Evolutionary conservation across 2,888 invertebrate species (phyloP), one percentile per base, ranked within the genome.

Genomic region (Polydrusus tereticollis): DNA sequence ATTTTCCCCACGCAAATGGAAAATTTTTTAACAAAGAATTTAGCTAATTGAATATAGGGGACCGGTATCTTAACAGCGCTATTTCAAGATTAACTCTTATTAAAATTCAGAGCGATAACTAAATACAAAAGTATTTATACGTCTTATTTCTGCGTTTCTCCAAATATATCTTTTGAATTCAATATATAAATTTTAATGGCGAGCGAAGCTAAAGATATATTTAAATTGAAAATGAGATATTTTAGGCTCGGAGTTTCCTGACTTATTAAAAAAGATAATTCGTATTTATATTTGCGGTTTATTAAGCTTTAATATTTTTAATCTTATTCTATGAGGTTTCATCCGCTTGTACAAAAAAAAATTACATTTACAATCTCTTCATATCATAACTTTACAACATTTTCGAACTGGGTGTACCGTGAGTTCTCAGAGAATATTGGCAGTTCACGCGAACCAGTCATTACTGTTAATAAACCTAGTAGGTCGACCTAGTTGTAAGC

Each of bases 71-170:
- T 58, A 58, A 20, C 18, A 58, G 58, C 36, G n/a, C 21, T 41
- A 58, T 58, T 58, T 58, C n/a, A 58, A 41, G 38, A 21, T 58
- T 21, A 26, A 58, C 18, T 41, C 14, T 36, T 58, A 58, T 58
- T 58, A 58, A 58, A 36, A 36, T 58, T 58, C 38, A 18, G 23
- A 3, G 18, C 36, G 58, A 58, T 58, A 36, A 58, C 58, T 5
- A 38, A 58, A 36, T 26, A 58, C 36, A 58, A 36, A 36, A n/a
- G 38, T 58, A 14, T 29, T 29, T 29, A 14, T 38, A n/a, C n/a
- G 16, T 5, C 52, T 26, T 52, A 23, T n/a, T 52, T 52, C n/a
- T 52, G 52, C 7, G 52, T 26, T 52, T 52, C 29, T 7, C 16
- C 0, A 52, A 52, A 29, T 29, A n/a, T n/a, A 14, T 4, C 23